Evolutionary conservation across 2,113 vertebrate species (phyloP), one percentile per base, ranked within the genome.

Genomic region (Nothobranchius furzeri): DNA sequence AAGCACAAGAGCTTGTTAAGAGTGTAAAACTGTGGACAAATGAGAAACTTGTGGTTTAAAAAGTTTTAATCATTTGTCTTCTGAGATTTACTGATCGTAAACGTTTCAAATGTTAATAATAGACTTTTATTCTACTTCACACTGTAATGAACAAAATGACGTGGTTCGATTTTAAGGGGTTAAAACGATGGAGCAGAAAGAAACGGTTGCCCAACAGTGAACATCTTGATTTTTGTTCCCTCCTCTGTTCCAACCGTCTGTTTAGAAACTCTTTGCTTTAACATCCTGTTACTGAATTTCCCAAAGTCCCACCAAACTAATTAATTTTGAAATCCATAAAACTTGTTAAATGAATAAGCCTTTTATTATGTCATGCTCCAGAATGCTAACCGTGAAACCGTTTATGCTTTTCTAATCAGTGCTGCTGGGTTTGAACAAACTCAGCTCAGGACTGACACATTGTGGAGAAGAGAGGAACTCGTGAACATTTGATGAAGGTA

Each of bases 371-470:
- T 14, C 63, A 68, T 46, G 43, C 15, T 58, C 42, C 30, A 49
- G 42, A 47, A 5, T 58, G 43, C 53, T 73, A 67, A 65, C 83
- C 75, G 70, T 71, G 79, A 64, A 69, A 78, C 78, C 54, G 35
- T 24, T 37, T 36, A 11, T 20, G 56, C 25, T 59, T 68, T 68
- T 47, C 48, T 30, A 64, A 58, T 48, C 56, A 40, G 35, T n/a
- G 42, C 40, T 35, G 36, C n/a, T 17, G 53, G 50, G 43, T 24
- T 36, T 60, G 83, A 83, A 68, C 20, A 73, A 57, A 64, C 54
- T 66, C 49, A 69, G 78, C 68, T 58, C 92, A 92, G 92, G 71
- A 90, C 90, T 91, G 95, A 92, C 95, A 93, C 91, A 88, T 24
- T 87, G 90, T 95, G 96, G 95, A 58, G 2, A 46, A 46, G n/a